Evolutionary conservation across 2,113 vertebrate genomes (phyloP), one percentile per base, ranked within the genome.

Genomic region (Rhinoderma darwinii): DNA sequence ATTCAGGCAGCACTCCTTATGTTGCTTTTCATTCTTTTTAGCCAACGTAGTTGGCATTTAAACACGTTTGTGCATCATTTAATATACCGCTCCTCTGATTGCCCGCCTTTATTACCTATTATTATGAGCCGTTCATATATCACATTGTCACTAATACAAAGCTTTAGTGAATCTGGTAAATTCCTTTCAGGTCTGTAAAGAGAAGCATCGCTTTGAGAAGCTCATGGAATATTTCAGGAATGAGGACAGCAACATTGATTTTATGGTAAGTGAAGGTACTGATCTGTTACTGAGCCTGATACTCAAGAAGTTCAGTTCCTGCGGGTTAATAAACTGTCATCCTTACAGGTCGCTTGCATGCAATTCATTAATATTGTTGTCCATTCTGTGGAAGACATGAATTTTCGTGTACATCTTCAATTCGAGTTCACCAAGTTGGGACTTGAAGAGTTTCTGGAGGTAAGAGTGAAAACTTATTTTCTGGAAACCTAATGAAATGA

Each of bases 351-450:
- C 39, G 98, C 98, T 78, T 99, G 98, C 90, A 99, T 99, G 98
- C 98, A 99, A 93, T 99, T 99, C 92, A 98, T 99, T 94, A 99
- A 99, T 92, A 99, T 99, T 0, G 96, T 99, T 88, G 98, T 99
- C 78, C 98, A 99, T 93, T 99, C 98, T 0, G 98, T 99, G 56
- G 98, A 99, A 90, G 98, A 99, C 92, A 99, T 99, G 98, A 99
- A 99, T 92, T 99, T 99, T 93, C 94, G 98, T 1, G 98, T 99
- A 77, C 97, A 99, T 66, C 93, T 99, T 88, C 98, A 99, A 89
- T 99, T 94, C 0, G 98, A 99, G 89, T 99, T 99, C 92, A 99
- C 98, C 88, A 98, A 99, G 82, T 93, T 99, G 90, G 97, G 97
- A 27, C 94, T 99, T 88, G 98, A 99, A 90, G 97, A 98, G 76